These are phyloP conservation scores for Eidolon dupreanum DNA, from an alignment of 2,797 vertebrate species.

Conservation along the genomic window DNA sequence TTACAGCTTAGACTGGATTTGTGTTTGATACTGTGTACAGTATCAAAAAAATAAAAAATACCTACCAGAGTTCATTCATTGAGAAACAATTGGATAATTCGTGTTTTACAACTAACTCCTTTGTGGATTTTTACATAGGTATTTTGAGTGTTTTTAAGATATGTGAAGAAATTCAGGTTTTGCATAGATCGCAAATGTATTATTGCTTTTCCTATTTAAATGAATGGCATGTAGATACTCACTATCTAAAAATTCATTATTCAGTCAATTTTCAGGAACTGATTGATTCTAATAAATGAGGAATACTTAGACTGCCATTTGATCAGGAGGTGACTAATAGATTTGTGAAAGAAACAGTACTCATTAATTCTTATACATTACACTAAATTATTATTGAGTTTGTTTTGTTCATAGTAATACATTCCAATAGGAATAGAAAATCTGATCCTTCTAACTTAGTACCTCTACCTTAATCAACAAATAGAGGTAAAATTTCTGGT, in stretches of 20 bases:
- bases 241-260: background rate
- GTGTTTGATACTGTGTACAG: background rate
- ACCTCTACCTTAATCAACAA: background rate
- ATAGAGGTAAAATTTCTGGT: background rate
- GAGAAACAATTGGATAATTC: background rate
- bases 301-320: background rate
- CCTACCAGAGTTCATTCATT: background rate
- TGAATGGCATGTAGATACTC: background rate
- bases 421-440: background rate
- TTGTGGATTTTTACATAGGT: background rate
- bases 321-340: background rate
- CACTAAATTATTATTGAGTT: background rate
- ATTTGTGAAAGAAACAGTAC: background rate
- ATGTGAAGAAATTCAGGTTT: background rate
- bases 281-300: background rate
- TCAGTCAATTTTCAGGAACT: background rate
- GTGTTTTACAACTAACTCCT: background rate
- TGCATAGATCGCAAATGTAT: background rate
- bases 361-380: background rate
- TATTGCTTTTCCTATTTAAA: background rate
- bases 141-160: background rate
- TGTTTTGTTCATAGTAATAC: conserved; percentile 10
- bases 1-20: background rate
- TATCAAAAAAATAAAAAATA: background rate
- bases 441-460: background rate